Evolutionary conservation across 2,797 vertebrate genomes (phyloP).

Genomic region (Falco berigora): DNA sequence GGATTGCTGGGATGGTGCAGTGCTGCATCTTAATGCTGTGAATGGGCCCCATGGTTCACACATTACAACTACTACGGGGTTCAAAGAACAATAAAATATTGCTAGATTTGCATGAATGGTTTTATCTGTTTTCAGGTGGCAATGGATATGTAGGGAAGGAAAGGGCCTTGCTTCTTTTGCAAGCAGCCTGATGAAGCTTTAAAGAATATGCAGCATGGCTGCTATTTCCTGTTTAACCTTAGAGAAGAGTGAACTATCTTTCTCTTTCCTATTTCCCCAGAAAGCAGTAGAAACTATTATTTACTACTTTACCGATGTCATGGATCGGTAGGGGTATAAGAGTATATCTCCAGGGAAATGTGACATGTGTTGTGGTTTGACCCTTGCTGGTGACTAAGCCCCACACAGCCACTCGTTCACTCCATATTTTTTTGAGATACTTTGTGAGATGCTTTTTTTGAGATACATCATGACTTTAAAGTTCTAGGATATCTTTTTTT

Average conservation of each 20-base stretch:
- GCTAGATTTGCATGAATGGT: not conserved
- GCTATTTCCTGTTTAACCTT: not conserved
- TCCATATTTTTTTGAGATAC: too few relatives aligned
- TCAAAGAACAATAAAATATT: constrained; percentile 39
- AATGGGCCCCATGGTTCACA: not conserved
- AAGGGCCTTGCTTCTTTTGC: not conserved
- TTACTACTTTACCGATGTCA: not conserved
- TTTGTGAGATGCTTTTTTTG: too few relatives aligned
- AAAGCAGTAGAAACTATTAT: not conserved
- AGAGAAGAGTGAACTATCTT: not conserved
- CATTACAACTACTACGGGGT: not conserved
- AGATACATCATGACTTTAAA: not conserved
- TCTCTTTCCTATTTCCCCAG: not conserved
- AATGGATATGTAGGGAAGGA: not conserved
- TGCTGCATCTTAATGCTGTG: not conserved
- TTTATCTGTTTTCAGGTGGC: not conserved
- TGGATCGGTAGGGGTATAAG: not conserved
- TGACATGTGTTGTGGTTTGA: not conserved
- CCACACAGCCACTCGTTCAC: too few relatives aligned
- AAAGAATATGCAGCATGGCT: not conserved
- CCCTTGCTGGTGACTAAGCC: too few relatives aligned
- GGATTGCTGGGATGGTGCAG: not conserved
- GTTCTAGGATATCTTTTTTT: not conserved
- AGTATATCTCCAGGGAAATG: not conserved
- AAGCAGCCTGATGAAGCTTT: not conserved